Conservation (phyloP, 2,888 invertebrate species). For the Caenorhabditis doughertyi region DNA sequence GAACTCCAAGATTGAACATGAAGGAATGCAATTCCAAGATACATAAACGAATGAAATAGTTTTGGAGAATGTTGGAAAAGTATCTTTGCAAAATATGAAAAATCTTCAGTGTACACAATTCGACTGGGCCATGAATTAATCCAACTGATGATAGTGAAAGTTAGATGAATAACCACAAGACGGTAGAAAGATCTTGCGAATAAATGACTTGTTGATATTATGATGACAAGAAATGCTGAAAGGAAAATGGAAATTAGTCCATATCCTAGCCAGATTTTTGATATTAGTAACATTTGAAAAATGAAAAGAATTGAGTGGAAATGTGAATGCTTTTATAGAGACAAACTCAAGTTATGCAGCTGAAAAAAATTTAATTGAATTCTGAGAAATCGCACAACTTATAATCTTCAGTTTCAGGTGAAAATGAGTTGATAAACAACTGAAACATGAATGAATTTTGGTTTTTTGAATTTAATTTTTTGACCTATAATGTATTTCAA, state of each 20-base stretch:
- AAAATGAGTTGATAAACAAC: slow-evolving; percentile 19
- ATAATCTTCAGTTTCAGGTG: slow-evolving; percentile 29
- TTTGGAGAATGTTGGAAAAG: slow-evolving; percentile 13
- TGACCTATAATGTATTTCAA: not conserved
- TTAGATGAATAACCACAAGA: not conserved
- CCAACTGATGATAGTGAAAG: slow-evolving; percentile 11
- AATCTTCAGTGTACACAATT: slow-evolving; percentile 23
- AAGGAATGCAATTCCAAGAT: slow-evolving; percentile 8
- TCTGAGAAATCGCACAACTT: not conserved
- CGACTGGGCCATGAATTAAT: slow-evolving; percentile 29
- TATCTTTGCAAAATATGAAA: slow-evolving; percentile 13
- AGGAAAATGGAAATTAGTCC: slow-evolving; percentile 11
- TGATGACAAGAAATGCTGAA: slow-evolving; percentile 3
- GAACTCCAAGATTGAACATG: slow-evolving; percentile 26
- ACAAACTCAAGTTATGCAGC: not conserved
- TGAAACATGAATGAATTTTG: not conserved
- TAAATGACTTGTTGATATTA: slow-evolving; percentile 2
- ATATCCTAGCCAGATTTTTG: slow-evolving; percentile 18
- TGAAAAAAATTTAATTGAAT: slow-evolving; percentile 8
- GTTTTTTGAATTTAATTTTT: slow-evolving; percentile 6
- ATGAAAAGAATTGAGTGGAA: no score
- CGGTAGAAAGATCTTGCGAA: slow-evolving; percentile 21
- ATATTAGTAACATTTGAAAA: slow-evolving; percentile 16
- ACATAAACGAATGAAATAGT: slow-evolving; percentile 1
- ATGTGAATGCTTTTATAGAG: slow-evolving; percentile 7